phyloP scores from a whole-genome alignment of 2,888 invertebrate species.

The Penaeus monodon region DNA sequence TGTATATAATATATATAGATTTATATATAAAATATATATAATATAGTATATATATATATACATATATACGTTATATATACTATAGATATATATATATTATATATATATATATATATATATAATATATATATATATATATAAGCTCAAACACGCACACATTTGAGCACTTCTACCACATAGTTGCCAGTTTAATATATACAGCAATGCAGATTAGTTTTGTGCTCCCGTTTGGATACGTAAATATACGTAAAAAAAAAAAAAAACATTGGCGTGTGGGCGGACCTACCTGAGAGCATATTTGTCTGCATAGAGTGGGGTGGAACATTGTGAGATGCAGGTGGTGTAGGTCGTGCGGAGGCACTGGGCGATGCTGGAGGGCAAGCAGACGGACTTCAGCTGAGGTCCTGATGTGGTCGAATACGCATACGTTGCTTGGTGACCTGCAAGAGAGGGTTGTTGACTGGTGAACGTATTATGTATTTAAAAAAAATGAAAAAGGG shows the following conservation, averaged over 20 bases:
- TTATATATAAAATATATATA: neutral
- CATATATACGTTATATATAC: conserved; percentile 17
- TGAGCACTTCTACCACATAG: conserved; percentile 16
- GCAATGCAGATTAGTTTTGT: neutral
- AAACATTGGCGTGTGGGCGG: no score
- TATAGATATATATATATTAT: conserved; percentile 5
- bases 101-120: neutral
- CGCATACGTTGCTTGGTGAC: conserved; percentile 44
- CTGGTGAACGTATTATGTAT: neutral
- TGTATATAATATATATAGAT: conserved; percentile 4
- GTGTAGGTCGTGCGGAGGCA: conserved; percentile 64
- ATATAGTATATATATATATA: conserved; percentile 18
- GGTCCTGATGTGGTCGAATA: conserved; percentile 43
- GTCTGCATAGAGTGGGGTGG: conserved; percentile 45
- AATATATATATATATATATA: neutral
- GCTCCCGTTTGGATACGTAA: no score
- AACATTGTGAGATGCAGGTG: conserved; percentile 65
- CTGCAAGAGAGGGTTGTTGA: neutral
- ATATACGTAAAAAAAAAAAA: no score
- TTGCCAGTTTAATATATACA: neutral
- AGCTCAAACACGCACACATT: neutral
- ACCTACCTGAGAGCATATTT: conserved; percentile 62
- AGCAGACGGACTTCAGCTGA: conserved; percentile 61
- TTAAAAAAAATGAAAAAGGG: no score
- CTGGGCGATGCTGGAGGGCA: conserved; percentile 65